Percentiles rank a stretch among this genome's conserved stretches.
phyloP scores from a whole-genome alignment of 1,140 invertebrate genomes.

The Caerostris extrusa region DNA sequence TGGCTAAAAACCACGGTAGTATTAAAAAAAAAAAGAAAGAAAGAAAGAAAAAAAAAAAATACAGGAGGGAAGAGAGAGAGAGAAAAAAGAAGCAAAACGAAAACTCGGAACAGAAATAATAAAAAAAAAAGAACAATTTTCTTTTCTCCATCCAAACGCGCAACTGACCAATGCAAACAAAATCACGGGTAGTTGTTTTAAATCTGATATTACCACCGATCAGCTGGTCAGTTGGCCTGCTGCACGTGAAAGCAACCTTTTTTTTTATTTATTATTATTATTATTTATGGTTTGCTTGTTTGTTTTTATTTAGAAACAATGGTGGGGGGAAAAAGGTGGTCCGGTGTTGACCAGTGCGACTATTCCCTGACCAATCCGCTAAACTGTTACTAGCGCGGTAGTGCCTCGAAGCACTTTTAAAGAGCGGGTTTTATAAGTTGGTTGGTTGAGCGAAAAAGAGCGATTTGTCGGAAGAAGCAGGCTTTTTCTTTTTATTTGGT shows the following conservation, averaged over 20 bases:
- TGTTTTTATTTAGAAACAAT: background rate
- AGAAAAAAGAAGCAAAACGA: constrained; percentile 27
- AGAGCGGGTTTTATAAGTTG: constrained; percentile 65
- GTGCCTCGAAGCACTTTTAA: constrained; percentile 34
- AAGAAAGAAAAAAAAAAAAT: constrained; percentile 6
- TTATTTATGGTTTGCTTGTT: too few species aligned
- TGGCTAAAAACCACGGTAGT: constrained; percentile 67
- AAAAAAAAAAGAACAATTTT: background rate
- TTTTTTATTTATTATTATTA: background rate
- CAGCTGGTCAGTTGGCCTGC: constrained; percentile 25
- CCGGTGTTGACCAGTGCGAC: constrained; percentile 47
- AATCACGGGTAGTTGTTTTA: background rate
- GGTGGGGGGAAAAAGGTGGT: background rate
- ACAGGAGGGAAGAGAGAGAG: background rate
- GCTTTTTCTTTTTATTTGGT: constrained; percentile 21
- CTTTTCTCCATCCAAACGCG: background rate
- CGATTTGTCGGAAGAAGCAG: constrained; percentile 23
- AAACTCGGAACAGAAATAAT: background rate
- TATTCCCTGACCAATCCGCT: constrained; percentile 63
- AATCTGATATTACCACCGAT: background rate
- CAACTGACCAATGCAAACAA: background rate
- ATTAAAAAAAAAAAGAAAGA: background rate
- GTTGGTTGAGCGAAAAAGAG: constrained; percentile 42
- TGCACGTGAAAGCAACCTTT: constrained; percentile 9
- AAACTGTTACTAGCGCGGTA: constrained; percentile 52